A percentile compares a stretch with the other conserved stretches of the same genome.
phyloP scores from a whole-genome alignment of 2,888 invertebrate species.

The Dicranocentrus wangi region DNA sequence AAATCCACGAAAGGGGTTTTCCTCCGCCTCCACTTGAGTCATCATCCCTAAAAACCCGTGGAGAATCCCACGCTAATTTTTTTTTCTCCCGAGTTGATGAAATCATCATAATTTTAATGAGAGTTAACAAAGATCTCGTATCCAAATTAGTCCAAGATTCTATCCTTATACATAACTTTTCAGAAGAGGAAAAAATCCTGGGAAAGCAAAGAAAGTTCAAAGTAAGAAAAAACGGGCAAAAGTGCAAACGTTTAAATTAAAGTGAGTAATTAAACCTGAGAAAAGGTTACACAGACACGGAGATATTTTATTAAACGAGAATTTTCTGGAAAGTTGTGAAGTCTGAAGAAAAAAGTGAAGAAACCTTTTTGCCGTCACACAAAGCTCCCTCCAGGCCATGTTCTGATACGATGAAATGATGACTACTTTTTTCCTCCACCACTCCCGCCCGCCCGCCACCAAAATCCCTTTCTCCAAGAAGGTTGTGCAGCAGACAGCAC shows the following conservation, averaged over 20 bases:
- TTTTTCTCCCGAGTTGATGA: not conserved
- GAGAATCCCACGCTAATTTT: not conserved
- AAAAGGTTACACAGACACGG: not conserved
- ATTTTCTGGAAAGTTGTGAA: not conserved
- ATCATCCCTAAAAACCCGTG: conserved; percentile 7
- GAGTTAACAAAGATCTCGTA: not conserved
- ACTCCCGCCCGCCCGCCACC: not conserved
- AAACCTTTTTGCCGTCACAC: not conserved
- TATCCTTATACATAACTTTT: no score
- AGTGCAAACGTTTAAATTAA: not conserved
- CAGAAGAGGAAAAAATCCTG: no score
- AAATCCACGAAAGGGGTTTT: conserved; percentile 7
- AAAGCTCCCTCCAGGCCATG: conserved; percentile 13
- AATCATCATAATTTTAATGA: conserved; percentile 19
- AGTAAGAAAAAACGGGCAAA: not conserved
- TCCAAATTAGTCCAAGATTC: no score
- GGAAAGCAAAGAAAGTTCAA: no score
- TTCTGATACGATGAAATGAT: conserved; percentile 16
- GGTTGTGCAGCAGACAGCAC: no score
- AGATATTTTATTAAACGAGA: not conserved
- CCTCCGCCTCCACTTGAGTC: no score
- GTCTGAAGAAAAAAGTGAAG: not conserved
- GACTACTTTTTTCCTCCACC: conserved; percentile 9
- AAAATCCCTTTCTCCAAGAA: not conserved
- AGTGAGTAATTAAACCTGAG: conserved; percentile 14